phyloP scores from a whole-genome alignment of 2,797 vertebrate species.

The Prionace glauca region DNA sequence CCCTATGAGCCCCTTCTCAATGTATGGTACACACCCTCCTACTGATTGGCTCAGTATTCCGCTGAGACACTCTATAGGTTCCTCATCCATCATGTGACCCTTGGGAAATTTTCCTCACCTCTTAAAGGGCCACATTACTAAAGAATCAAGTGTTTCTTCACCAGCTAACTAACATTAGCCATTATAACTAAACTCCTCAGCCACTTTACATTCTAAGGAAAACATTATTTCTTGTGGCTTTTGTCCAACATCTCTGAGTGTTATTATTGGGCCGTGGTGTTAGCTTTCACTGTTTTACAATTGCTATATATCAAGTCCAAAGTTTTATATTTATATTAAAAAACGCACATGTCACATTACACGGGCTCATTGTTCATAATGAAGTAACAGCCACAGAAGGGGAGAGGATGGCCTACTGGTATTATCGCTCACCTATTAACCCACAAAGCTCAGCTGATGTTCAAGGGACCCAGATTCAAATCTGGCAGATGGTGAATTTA shows the following conservation, averaged over 20 bases:
- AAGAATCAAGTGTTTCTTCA: neutral
- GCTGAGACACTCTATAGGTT: too few relatives aligned
- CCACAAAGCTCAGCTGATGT: too few relatives aligned
- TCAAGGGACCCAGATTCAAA: too few relatives aligned
- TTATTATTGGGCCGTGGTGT: neutral
- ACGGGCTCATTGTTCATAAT: neutral
- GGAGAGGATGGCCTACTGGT: too few relatives aligned
- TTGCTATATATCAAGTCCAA: neutral
- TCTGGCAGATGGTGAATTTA: too few relatives aligned
- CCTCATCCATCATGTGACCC: too few relatives aligned
- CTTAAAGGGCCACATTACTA: too few relatives aligned
- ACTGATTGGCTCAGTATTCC: too few relatives aligned
- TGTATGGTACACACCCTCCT: too few relatives aligned
- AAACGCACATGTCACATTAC: neutral
- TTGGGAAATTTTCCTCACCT: too few relatives aligned
- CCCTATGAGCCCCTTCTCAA: too few relatives aligned
- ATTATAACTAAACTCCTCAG: neutral
- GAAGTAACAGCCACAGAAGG: neutral
- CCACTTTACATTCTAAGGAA: neutral
- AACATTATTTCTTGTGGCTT: neutral
- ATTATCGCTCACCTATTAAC: too few relatives aligned
- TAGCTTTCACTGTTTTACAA: neutral
- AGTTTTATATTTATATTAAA: neutral
- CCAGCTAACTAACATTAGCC: neutral
- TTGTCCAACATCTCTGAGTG: neutral